Evolutionary conservation across 2,113 vertebrate genomes (phyloP), one percentile per base, ranked within the genome.

Genomic region (Sarotherodon lohbergeri): DNA sequence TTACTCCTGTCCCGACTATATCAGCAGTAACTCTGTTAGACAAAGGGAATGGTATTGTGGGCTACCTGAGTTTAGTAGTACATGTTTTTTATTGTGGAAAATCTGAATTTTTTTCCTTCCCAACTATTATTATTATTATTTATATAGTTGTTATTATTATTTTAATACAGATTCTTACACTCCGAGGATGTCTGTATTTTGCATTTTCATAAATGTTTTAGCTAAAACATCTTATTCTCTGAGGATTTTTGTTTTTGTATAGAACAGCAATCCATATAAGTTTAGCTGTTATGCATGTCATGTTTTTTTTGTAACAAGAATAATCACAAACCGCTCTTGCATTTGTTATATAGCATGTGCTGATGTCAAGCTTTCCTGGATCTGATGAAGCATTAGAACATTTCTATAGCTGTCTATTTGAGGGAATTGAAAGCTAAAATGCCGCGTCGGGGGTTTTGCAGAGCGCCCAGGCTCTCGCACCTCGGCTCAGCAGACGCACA

Each of bases 401-500:
- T 85, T 82, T 83, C 36, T 43, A 13, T 41, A 87, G 79, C 73
- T 82, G 57, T 84, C 55, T 11, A 22, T 39, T 81, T 36, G 2
- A 22, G 87, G 81, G 55, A 81, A 87, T 81, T 59, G 57, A 90
- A 73, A 84, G 83, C 48, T 22, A 16, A 86, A 83, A 82, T 89
- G 81, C 80, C 39, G 22, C 24, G 83, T 83, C 55, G 5, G 24
- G n/a, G 16, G 57, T 86, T 87, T 46, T 73, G 39, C 10, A 2
- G 3, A 57, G 9, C 24, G 19, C 55, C 39, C 41, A 80, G 9
- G 43, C n/a, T 43, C 85, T 84, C 86, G 43, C 82, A 90, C 86
- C 55, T 89, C 57, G 9, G 14, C 3, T 50, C 82, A 59, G 24
- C 82, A 66, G 34, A 39, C 6, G 19, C 61, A 66, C 61, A 66